Base-by-base conservation (phyloP, 2,888 invertebrate genomes). In the Cyaniris semiargus region DNA sequence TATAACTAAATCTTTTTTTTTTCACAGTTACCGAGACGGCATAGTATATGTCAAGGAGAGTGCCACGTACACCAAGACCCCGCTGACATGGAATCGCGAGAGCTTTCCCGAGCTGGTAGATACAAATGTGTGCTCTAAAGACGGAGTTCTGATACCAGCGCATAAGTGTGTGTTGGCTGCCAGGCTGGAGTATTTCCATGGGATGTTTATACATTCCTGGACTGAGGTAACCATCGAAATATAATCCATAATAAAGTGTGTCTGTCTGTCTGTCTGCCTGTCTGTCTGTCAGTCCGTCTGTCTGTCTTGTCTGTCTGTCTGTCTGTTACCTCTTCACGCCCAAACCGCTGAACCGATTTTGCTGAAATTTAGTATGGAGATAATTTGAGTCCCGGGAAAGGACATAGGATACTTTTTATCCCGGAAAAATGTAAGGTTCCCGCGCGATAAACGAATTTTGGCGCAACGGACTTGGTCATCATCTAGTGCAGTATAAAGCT, bases 111-210 rank as follows among this genome's bases (percentile, higher is more conserved):
- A 95, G 15, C 88, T 96, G 0, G 95, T 94, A 80, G 96, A 97
- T 86, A 95, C 96, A 0, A 92, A 90, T 70, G 95, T 97, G 0
- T 85, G 93, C 48, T 92, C 95, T 58, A 95, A 93, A 56, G 94
- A 94, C 31, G 93, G 93, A 1, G 80, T 83, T 1, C 80, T 85
- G 1, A 87, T 97, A 31, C 87, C 93, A 0, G 97, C 97, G 0
- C 98, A 98, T 86, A 96, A 96, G 84, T 98, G 97, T 85, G 91
- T 98, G n/a, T 89, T 98, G 23, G 96, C 96, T 0, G 96, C 97
- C 0, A 90, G 97, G 53, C 90, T 97, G n/a, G 97, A 98, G 81
- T 98, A 98, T 88, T 98, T 98, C 86, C 95, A 96, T 79, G 96
- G 96, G 83, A 97, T 98, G 97, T 96, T 98, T 83, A 95, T 96